Conservation (phyloP, 2,797 vertebrate species). For the Prionace glauca region DNA sequence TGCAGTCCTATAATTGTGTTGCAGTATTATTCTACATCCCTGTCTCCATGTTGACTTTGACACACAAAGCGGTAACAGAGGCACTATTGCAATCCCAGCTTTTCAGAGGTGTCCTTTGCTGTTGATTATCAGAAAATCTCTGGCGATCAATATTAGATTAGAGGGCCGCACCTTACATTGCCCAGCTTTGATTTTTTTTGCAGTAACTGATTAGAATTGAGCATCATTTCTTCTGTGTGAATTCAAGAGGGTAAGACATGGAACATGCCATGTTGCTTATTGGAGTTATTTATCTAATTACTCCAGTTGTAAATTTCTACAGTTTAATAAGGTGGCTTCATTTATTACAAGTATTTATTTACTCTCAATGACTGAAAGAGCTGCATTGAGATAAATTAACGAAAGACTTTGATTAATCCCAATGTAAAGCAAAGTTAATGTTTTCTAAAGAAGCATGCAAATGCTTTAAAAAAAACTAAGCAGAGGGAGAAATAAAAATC, state of each 20-base stretch:
- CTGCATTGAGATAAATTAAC: constrained; percentile 23
- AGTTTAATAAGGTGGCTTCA: neutral
- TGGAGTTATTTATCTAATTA: constrained; percentile 19
- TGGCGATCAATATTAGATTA: constrained; percentile 5
- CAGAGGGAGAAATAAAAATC: neutral
- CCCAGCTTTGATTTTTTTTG: constrained; percentile 26
- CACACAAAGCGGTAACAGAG: neutral
- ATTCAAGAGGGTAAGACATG: neutral
- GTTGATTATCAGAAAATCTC: constrained; percentile 18
- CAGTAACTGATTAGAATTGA: neutral
- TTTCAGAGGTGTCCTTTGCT: neutral
- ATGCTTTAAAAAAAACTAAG: constrained; percentile 12
- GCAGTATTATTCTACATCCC: neutral
- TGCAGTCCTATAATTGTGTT: neutral
- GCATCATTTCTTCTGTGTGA: neutral
- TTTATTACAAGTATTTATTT: constrained; percentile 32
- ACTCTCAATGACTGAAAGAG: neutral
- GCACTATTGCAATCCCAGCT: neutral
- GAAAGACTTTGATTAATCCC: constrained; percentile 11
- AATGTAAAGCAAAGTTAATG: neutral
- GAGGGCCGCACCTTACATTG: constrained; percentile 1
- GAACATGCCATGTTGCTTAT: neutral
- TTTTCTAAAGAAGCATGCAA: constrained; percentile 19
- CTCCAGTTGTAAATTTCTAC: constrained; percentile 7
- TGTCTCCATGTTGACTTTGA: neutral